Evolutionary conservation across 2,113 vertebrate genomes (phyloP).

Genomic region (Burhinus bistriatus): DNA sequence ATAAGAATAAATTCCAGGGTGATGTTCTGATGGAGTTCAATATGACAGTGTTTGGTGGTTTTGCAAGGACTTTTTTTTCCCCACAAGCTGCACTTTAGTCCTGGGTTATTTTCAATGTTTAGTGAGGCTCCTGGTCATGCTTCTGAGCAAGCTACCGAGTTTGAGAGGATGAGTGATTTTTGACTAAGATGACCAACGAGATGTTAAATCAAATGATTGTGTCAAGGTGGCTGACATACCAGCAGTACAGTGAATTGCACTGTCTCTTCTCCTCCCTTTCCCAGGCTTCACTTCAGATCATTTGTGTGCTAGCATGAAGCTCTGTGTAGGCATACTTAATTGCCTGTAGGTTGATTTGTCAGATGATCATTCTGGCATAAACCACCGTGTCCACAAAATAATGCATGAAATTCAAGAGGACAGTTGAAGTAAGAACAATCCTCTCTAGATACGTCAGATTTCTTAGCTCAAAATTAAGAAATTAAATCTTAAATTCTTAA

Average conservation of each 20-base stretch:
- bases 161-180: neutral
- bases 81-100: neutral
- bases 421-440: neutral
- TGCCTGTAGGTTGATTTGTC: neutral
- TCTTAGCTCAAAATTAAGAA: neutral
- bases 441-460: neutral
- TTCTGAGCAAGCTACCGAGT: neutral
- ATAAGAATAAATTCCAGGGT: neutral
- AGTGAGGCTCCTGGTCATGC: neutral
- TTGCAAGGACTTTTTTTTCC: neutral
- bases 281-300: neutral
- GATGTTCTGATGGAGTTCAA: neutral
- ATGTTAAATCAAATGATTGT: neutral
- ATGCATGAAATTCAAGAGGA: neutral
- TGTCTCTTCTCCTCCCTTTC: neutral
- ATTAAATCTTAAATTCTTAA: neutral
- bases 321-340: neutral
- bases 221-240: neutral
- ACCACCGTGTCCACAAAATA: neutral
- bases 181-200: neutral
- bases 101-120: neutral
- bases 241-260: neutral
- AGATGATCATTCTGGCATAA: neutral
- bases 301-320: neutral
- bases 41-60: neutral